phyloP scores from a whole-genome alignment of 2,797 vertebrate genomes.

The Sphenodon punctatus region DNA sequence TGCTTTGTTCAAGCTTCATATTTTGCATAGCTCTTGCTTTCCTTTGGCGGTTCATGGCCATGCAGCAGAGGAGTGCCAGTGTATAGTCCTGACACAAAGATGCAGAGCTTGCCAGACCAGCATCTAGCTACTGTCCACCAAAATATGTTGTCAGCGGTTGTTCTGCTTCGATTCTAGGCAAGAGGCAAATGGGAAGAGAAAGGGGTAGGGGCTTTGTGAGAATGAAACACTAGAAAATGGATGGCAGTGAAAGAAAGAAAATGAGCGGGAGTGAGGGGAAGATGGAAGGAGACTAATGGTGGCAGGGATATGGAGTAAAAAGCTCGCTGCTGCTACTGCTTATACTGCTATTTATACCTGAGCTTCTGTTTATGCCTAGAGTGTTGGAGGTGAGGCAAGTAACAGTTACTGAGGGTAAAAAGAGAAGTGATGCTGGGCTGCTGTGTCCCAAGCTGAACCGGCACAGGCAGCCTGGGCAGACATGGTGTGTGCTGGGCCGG shows the following conservation, averaged over 20 bases:
- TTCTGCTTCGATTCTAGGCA: no score
- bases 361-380: no score
- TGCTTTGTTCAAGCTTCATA: neutral
- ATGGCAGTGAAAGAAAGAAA: neutral
- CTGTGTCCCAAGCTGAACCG: no score
- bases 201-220: neutral
- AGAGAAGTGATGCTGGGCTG: no score
- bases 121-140: neutral
- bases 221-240: neutral
- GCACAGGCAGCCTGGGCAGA: no score
- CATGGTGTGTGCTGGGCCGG: no score
- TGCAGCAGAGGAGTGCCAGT: no score
- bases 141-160: no score
- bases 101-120: neutral
- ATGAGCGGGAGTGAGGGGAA: neutral
- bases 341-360: rapidly evolving
- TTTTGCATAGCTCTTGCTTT: neutral
- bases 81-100: no score
- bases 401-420: neutral
- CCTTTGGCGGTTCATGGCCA: neutral
- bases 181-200: neutral
- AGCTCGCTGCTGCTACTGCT: no score
- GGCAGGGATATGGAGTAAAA: neutral
- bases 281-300: neutral
- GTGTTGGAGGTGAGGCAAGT: neutral